Base-by-base conservation (phyloP, 1,140 invertebrate species). In the Meloidogyne hapla region DNA sequence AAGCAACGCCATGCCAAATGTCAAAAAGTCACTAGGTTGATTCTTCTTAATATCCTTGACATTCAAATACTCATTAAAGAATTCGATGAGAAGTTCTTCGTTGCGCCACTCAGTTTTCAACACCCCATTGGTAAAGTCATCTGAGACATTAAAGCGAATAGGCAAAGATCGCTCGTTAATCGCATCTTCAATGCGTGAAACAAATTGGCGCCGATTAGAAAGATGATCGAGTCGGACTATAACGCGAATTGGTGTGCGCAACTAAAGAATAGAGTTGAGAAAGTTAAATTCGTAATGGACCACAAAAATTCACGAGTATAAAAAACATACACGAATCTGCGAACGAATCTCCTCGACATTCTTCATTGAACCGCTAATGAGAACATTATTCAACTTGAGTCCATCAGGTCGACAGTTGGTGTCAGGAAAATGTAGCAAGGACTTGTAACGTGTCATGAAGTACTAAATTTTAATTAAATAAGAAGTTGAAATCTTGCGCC, bases 71-170 rank as follows among this genome's bases (percentile, higher is more conserved):
- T 76, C 75, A 63, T 76, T 45, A 71, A 71, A 77, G 40, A 77
- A 75, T 40, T 77, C 56, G 5, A 77, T 33, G 12, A 77, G 40
- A 38, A 77, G 21, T 6, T 77, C 40, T 61, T 77, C 75, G 6
- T 77, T 76, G 10, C 76, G 71, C 76, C 76, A 77, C 62, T 77
- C 76, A 6, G 76, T 77, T 45, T 77, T 77, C 26, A 77, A 12
- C 72, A 76, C 28, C n/a, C 71, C 70, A 67, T 28, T 77, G 26
- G 15, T 66, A 38, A 40, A 28, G 62, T 77, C 74, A 69, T 75
- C 71, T 10, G 76, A 74, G 40, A 40, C 77, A 15, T 48, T 77
- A 9, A 77, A 68, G 9, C 75, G 71, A 64, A 77, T 77, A 21
- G 76, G 76, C 64, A 77, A n/a, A 0, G 62, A 69, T n/a, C 76